Evolutionary conservation across 2,797 vertebrate genomes (phyloP).

Genomic region (Dryobates pubescens): DNA sequence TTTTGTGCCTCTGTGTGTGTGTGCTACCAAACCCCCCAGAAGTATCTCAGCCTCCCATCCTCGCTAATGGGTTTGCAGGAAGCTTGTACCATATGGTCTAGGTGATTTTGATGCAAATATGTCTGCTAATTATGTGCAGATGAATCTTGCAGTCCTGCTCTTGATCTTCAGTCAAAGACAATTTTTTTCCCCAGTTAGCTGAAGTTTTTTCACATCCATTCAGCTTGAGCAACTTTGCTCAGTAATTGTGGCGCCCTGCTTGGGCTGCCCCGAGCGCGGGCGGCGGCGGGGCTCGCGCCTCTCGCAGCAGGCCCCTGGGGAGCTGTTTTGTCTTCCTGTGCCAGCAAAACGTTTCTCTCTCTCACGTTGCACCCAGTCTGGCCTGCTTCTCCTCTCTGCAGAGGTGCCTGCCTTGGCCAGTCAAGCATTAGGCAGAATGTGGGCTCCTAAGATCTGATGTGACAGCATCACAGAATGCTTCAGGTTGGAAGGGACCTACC

Average conservation of each 20-base stretch:
- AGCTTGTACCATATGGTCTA: constrained; percentile 90
- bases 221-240: constrained; percentile 89
- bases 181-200: no score
- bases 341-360: background rate
- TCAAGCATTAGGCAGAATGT: background rate
- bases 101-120: constrained; percentile 94
- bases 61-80: constrained; percentile 79
- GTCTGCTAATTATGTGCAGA: constrained; percentile 91
- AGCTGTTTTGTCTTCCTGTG: background rate
- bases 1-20: no score
- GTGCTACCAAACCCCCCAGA: background rate
- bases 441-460: background rate
- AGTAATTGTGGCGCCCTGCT: constrained; percentile 86
- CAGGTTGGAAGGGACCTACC: background rate
- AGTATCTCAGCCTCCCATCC: constrained; percentile 1
- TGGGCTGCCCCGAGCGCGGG: constrained; percentile 64
- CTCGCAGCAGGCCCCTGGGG: background rate
- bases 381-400: background rate
- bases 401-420: background rate
- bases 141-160: constrained; percentile 84
- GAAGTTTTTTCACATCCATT: constrained; percentile 85
- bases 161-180: constrained; percentile 92
- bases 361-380: background rate
- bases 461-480: accelerated
- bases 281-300: background rate